Evolutionary conservation across 2,797 vertebrate species (phyloP), one percentile per base, ranked within the genome.

Genomic region (Scyliorhinus canicula): DNA sequence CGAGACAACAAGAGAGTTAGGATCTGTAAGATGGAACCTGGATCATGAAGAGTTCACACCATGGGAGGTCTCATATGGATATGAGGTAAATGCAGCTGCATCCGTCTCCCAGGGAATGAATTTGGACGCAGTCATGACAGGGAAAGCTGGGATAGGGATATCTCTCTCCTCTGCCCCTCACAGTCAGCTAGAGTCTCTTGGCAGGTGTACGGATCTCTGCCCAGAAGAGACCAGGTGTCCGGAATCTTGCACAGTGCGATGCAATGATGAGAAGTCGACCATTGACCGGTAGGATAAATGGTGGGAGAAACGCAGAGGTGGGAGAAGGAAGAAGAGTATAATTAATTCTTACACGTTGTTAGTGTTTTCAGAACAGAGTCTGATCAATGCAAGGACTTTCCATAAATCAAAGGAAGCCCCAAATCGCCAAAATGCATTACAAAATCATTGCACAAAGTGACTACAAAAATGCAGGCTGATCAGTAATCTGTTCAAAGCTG

Each of bases 141-240:
- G 97, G 28, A 96, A 95, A 79, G 97, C 97, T 85, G 97, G 97
- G 95, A 97, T 97, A 95, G 96, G 96, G 3, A 96, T 98, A 0
- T 97, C 97, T 95, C 97, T 97, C 31, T 97, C 97, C 0, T 0
- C 97, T 19, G 96, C 96, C 55, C 98, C 97, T 95, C 98, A 97
- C 47, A 96, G 96, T 57, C 96, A 96, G 86, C 90, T 94, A 90
- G 55, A 55, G 84, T 55, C 26, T 40, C 55, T 60, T 31, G 2
- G 26, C 55, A 57, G 85, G 31, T n/a, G 14, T 88, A 60, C 4
- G 19, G 31, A 90, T 6, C 55, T 26, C 84, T 55, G 35, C 55
- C 86, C 85, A 35, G 50, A 88, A 57, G 50, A 11, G 35, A 88
- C 52, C 1, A 57, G 3, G 86, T n/a, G 14, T 60, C 55, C n/a